Evolutionary conservation across 2,113 vertebrate species (phyloP), one percentile per base, ranked within the genome.

Genomic region (Phrynosoma platyrhinos): DNA sequence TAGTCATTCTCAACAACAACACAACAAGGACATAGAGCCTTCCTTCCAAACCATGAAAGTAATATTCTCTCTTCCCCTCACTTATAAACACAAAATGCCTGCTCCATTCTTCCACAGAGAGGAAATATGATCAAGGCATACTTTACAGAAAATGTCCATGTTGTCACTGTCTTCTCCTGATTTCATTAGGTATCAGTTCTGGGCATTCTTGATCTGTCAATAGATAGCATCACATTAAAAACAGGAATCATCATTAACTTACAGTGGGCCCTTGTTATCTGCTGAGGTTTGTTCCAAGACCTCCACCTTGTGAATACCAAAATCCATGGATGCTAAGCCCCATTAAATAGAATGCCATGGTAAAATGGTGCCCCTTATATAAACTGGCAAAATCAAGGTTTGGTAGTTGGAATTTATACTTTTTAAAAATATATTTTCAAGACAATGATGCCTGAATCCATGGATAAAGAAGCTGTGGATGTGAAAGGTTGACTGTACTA

Each of bases 181-280:
- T 86, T 58, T 77, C 88, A 32, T 88, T 88, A 64, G 88, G 89
- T 83, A 91, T 79, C 52, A 72, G 68, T 74, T 89, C n/a, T 80
- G 90, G 84, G 78, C 71, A 90, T 55, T 91, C 47, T 64, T 93
- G 76, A 36, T 87, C 53, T 83, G 90, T 75, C 27, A 89, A 82
- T 84, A 66, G 52, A 84, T 78, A 42, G 30, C 82, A 92, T 91
- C 76, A 81, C 90, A 16, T 62, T 4, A 88, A 95, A 90, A 87
- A 91, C 91, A 91, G 84, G 85, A 95, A 68, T 78, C 87, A 91
- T 87, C 90, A 87, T 87, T 79, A 91, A 91, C 93, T 89, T 88
- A 47, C 47, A 47, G 47, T 47, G 47, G 47, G 47, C 47, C 47
- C 47, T 47, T 47, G 47, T 47, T 47, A 47, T 47, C 47, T 47